phyloP scores from a whole-genome alignment of 2,888 invertebrate species.

The Mycogona germanica region DNA sequence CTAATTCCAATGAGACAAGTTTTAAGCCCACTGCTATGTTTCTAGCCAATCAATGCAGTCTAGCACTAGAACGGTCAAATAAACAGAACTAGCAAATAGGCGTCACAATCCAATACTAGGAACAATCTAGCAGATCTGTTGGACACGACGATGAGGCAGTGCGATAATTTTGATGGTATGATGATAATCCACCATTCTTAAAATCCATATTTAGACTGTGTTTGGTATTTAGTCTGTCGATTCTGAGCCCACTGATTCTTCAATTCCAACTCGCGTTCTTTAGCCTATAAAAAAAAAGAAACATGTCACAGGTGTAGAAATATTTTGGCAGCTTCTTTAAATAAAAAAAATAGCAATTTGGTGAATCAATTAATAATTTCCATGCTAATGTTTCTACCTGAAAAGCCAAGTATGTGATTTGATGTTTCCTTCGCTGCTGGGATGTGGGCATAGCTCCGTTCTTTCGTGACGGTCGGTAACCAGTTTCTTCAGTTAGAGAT shows the following conservation, averaged over 20 bases:
- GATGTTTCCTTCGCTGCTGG: conserved; percentile 65
- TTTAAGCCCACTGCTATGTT: too few relatives aligned
- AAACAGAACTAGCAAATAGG: too few relatives aligned
- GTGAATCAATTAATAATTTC: neutral
- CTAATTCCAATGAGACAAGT: too few relatives aligned
- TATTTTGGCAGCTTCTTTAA: neutral
- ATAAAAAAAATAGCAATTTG: conserved; percentile 6
- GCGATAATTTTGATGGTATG: too few relatives aligned
- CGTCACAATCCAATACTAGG: too few relatives aligned
- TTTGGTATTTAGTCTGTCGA: conserved; percentile 66
- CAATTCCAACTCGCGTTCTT: conserved; percentile 83
- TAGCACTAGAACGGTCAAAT: too few relatives aligned
- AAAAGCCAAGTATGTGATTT: conserved; percentile 88
- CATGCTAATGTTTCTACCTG: conserved; percentile 44
- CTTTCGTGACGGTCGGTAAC: conserved; percentile 25
- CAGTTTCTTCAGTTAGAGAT: conserved; percentile 40
- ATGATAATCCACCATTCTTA: too few relatives aligned
- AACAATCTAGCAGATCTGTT: too few relatives aligned
- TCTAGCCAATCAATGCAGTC: too few relatives aligned
- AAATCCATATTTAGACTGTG: conserved; percentile 94
- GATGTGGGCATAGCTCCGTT: conserved; percentile 44
- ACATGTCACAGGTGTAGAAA: neutral
- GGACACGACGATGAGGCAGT: too few relatives aligned
- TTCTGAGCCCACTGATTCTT: conserved; percentile 91
- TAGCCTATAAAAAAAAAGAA: conserved; percentile 52